Conservation (phyloP, 2,797 vertebrate genomes). For the Gambelia wislizenii region DNA sequence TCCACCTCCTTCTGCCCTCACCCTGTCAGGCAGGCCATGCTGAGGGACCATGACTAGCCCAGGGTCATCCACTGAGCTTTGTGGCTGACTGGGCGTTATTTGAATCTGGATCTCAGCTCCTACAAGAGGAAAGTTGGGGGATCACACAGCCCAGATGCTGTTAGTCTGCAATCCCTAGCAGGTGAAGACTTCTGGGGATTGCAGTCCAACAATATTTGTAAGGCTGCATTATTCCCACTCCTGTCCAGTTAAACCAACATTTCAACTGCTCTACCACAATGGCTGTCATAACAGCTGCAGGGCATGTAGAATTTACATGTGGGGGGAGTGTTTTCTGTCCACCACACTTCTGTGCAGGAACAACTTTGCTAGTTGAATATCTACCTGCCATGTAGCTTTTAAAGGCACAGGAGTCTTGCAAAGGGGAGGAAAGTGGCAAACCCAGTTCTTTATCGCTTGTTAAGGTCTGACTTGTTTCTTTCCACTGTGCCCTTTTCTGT, state of each 20-base stretch:
- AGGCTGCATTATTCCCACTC: no score
- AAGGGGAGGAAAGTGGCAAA: background rate
- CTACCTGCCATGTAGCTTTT: background rate
- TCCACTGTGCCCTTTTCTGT: background rate
- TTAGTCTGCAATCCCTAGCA: no score
- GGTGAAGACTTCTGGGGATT: no score
- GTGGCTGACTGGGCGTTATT: background rate
- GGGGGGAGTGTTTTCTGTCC: background rate
- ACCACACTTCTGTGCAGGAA: background rate
- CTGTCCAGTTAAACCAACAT: no score
- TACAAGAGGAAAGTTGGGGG: no score
- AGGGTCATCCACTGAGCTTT: background rate
- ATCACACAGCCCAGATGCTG: no score
- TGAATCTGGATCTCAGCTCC: background rate
- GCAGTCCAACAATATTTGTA: no score
- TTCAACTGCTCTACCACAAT: background rate
- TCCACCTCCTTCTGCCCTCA: background rate
- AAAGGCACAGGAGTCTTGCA: background rate
- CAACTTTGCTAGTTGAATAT: background rate
- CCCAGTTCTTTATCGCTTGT: background rate
- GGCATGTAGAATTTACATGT: background rate
- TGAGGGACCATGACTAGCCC: no score
- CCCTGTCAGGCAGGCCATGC: background rate
- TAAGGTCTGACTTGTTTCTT: background rate
- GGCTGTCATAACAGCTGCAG: background rate